Evolutionary conservation across 2,797 vertebrate genomes (phyloP).

Genomic region (Psittacula echo): DNA sequence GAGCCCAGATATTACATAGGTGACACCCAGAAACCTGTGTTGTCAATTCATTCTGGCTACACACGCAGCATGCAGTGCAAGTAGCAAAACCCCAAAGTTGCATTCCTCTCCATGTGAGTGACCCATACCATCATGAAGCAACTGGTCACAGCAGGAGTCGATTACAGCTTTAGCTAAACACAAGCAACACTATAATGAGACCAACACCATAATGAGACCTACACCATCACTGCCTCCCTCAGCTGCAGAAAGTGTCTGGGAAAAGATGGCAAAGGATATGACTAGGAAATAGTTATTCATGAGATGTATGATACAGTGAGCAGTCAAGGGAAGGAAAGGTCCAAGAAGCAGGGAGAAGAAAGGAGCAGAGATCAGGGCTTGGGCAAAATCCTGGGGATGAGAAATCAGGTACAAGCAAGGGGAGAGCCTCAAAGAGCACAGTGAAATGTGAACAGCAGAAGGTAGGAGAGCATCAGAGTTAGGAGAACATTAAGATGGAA

Average conservation of each 20-base stretch:
- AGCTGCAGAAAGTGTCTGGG: accelerated
- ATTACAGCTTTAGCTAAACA: not conserved
- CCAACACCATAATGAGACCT: not conserved
- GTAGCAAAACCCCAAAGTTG: accelerated
- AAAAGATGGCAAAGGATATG: not conserved
- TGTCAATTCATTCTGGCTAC: not conserved
- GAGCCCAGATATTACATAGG: not conserved
- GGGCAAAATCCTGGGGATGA: not conserved
- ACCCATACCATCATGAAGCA: not conserved
- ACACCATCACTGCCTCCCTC: not conserved
- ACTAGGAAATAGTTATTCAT: too few species aligned
- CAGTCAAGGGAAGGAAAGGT: not conserved
- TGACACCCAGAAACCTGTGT: accelerated
- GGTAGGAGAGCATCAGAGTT: too few species aligned
- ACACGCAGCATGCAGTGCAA: not conserved
- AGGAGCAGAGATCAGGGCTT: not conserved
- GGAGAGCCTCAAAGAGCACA: not conserved
- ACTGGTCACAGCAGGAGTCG: not conserved
- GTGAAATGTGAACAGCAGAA: not conserved
- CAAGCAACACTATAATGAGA: not conserved
- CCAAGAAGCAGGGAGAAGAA: not conserved
- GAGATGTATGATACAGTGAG: not conserved
- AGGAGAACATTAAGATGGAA: not conserved
- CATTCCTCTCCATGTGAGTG: too few species aligned
- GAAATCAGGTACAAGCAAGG: not conserved